phyloP scores from a whole-genome alignment of 2,888 invertebrate genomes.

The Melanostoma mellinum region DNA sequence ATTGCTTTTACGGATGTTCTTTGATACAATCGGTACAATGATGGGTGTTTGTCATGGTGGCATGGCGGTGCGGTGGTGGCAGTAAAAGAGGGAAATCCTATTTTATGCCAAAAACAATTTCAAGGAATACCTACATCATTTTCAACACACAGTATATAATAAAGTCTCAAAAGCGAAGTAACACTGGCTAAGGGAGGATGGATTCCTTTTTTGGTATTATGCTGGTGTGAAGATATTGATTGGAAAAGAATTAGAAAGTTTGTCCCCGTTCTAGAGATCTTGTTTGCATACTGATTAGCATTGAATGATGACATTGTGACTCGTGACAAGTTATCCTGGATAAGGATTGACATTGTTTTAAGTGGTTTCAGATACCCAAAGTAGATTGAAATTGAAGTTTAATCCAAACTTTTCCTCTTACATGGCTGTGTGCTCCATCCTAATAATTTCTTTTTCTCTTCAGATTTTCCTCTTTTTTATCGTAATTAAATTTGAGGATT shows the following conservation, averaged over 20 bases:
- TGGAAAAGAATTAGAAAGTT: slow-evolving; percentile 61
- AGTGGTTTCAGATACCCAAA: slow-evolving; percentile 45
- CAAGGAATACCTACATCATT: slow-evolving; percentile 43
- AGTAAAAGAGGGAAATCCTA: slow-evolving; percentile 46
- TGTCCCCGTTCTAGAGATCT: slow-evolving; percentile 35
- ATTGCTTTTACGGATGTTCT: slow-evolving; percentile 70
- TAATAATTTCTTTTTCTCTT: slow-evolving; percentile 48
- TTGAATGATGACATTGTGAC: slow-evolving; percentile 34
- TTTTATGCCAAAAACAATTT: slow-evolving; percentile 64
- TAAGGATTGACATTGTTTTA: slow-evolving; percentile 60
- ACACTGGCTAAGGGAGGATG: not conserved
- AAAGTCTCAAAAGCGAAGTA: slow-evolving; percentile 24
- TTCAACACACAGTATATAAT: slow-evolving; percentile 15
- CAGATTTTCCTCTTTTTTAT: slow-evolving; percentile 50
- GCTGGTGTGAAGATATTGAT: slow-evolving; percentile 63
- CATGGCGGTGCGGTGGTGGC: not conserved
- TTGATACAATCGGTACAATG: slow-evolving; percentile 57
- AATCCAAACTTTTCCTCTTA: slow-evolving; percentile 23
- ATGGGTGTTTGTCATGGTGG: not conserved
- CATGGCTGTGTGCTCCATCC: not conserved
- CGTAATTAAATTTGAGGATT: slow-evolving; percentile 59
- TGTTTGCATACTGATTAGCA: slow-evolving; percentile 65
- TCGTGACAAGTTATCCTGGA: slow-evolving; percentile 1
- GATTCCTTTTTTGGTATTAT: slow-evolving; percentile 9
- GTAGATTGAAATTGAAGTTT: slow-evolving; percentile 36